phyloP scores from a whole-genome alignment of 2,797 vertebrate genomes.

The Percopsis omiscomaycus region DNA sequence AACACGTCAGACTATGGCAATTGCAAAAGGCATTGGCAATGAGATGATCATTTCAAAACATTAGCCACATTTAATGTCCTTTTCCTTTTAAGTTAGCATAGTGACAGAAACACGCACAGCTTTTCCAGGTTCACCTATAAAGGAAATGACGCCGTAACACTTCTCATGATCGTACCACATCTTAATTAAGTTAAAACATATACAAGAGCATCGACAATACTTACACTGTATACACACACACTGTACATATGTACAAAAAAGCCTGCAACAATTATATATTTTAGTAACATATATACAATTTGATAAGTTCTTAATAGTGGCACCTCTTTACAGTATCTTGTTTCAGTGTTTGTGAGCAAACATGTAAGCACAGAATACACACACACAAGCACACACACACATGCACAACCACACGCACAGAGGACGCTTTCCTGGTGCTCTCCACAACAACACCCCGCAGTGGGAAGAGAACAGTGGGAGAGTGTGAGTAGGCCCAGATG shows the following conservation, averaged over 20 bases:
- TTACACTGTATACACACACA: too few relatives aligned
- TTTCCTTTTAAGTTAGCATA: conserved; percentile 41
- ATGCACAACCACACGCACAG: conserved; percentile 37
- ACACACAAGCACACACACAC: conserved; percentile 31
- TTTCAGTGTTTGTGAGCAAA: conserved; percentile 46
- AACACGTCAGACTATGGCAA: conserved; percentile 15
- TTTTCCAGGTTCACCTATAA: conserved; percentile 41
- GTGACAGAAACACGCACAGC: conserved; percentile 49
- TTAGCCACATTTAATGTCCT: conserved; percentile 24
- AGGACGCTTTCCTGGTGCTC: conserved; percentile 71
- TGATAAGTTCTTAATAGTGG: conserved; percentile 60
- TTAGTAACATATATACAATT: conserved; percentile 56
- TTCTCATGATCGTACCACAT: not conserved
- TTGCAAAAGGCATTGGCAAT: conserved; percentile 14
- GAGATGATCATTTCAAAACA: conserved; percentile 23
- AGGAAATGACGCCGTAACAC: conserved; percentile 54
- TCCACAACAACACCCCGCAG: conserved; percentile 63
- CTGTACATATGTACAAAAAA: conserved; percentile 48
- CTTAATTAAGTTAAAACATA: conserved; percentile 41
- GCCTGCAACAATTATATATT: conserved; percentile 54
- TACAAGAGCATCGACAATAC: conserved; percentile 45
- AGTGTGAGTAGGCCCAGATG: not conserved
- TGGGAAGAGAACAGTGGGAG: conserved; percentile 43
- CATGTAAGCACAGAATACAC: conserved; percentile 33
- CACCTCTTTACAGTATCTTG: conserved; percentile 63